Conservation (phyloP, 2,888 invertebrate genomes). For the Melangyna quadrimaculata region DNA sequence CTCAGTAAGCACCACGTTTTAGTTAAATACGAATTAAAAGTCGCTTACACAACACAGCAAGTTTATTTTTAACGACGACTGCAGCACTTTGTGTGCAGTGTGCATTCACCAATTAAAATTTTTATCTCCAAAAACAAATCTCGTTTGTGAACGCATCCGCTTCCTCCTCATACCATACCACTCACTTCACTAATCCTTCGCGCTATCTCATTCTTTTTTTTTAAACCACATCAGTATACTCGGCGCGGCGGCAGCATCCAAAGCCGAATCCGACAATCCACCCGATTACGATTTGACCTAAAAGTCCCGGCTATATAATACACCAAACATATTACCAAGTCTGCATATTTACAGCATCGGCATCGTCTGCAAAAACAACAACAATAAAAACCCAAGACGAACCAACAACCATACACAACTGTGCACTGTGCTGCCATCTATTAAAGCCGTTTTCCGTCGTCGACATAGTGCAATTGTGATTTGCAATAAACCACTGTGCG, state of each 20-base stretch:
- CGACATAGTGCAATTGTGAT: slow-evolving; percentile 55
- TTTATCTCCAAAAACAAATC: slow-evolving; percentile 59
- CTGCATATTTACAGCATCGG: slow-evolving; percentile 23
- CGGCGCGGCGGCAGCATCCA: slow-evolving; percentile 10
- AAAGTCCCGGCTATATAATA: slow-evolving; percentile 56
- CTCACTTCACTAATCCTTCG: neutral
- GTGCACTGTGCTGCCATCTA: slow-evolving; percentile 27
- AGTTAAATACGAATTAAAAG: slow-evolving; percentile 61
- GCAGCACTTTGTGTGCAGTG: slow-evolving; percentile 19
- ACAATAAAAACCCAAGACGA: neutral
- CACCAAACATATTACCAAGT: slow-evolving; percentile 52
- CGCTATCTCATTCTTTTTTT: slow-evolving; percentile 1
- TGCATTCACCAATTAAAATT: slow-evolving; percentile 64
- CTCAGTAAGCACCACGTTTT: slow-evolving; percentile 18
- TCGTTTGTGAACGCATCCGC: slow-evolving; percentile 42
- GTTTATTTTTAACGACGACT: slow-evolving; percentile 39
- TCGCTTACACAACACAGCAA: slow-evolving; percentile 36
- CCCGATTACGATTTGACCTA: slow-evolving; percentile 62
- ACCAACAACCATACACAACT: neutral
- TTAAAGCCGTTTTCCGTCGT: slow-evolving; percentile 36
- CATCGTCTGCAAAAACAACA: slow-evolving; percentile 2
- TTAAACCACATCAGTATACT: slow-evolving; percentile 7
- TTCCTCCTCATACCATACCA: slow-evolving; percentile 21
- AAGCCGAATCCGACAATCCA: slow-evolving; percentile 48
- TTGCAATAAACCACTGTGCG: slow-evolving; percentile 64